Evolutionary conservation across 2,113 vertebrate species (phyloP).

Genomic region (Thymallus thymallus): DNA sequence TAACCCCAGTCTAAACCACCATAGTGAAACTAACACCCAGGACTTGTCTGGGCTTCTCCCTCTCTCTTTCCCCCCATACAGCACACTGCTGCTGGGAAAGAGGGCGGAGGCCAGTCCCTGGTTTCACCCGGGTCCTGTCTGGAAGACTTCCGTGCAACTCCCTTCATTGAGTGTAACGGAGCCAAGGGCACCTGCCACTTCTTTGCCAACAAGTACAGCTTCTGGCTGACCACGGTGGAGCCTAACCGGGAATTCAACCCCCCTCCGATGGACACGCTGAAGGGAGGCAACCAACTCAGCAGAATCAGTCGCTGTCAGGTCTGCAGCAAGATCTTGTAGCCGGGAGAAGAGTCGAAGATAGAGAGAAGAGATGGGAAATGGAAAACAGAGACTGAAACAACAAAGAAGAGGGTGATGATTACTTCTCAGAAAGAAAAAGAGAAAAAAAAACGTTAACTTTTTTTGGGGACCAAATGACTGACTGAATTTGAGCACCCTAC

Average conservation of each 20-base stretch:
- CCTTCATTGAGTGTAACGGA: slow-evolving; percentile 94
- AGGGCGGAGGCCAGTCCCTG: slow-evolving; percentile 92
- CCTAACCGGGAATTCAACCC: slow-evolving; percentile 77
- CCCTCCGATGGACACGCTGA: slow-evolving; percentile 79
- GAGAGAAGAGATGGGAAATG: slow-evolving; percentile 9
- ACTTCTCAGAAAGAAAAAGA: slow-evolving; percentile 17
- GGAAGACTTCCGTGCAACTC: slow-evolving; percentile 91
- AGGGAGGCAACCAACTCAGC: slow-evolving; percentile 82
- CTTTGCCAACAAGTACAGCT: slow-evolving; percentile 96
- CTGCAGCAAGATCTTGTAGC: slow-evolving; percentile 90
- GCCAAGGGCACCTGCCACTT: slow-evolving; percentile 90
- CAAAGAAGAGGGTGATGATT: not conserved
- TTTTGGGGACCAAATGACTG: slow-evolving; percentile 17
- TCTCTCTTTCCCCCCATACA: slow-evolving; percentile 49
- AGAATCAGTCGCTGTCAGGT: slow-evolving; percentile 94
- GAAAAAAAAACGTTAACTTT: slow-evolving; percentile 8
- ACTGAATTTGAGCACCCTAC: slow-evolving; percentile 53
- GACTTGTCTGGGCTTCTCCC: not conserved
- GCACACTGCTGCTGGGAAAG: slow-evolving; percentile 89
- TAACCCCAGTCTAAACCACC: too few species aligned
- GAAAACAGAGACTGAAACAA: slow-evolving; percentile 12
- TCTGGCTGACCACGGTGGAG: slow-evolving; percentile 89
- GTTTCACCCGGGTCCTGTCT: slow-evolving; percentile 94
- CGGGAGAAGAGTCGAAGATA: not conserved
- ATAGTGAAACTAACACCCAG: too few species aligned